phyloP scores from a whole-genome alignment of 2,113 vertebrate species.

The Chionodraco myersi region DNA sequence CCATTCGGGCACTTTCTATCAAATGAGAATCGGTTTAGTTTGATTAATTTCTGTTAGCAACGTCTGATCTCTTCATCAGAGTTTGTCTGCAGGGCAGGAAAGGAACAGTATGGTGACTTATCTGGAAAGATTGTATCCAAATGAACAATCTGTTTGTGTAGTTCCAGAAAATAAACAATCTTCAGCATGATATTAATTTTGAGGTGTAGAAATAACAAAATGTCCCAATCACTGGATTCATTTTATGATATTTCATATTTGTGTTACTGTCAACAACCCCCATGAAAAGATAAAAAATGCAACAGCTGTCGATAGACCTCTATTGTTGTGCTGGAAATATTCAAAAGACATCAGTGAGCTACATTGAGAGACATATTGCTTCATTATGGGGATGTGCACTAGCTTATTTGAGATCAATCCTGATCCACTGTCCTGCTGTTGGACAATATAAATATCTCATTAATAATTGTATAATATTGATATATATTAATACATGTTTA shows the following conservation, averaged over 20 bases:
- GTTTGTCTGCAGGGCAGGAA: slow-evolving; percentile 25
- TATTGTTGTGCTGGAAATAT: too few relatives aligned
- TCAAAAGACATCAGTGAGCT: too few relatives aligned
- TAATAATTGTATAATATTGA: too few relatives aligned
- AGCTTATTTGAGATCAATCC: background rate
- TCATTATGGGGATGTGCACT: background rate
- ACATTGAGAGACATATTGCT: background rate
- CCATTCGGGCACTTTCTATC: slow-evolving; percentile 39
- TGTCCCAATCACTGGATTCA: background rate
- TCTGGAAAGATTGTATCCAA: background rate
- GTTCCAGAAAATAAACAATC: background rate
- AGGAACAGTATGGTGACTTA: background rate
- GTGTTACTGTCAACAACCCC: background rate
- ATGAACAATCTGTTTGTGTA: background rate
- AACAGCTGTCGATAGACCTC: too few relatives aligned
- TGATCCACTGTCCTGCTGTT: background rate
- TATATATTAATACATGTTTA: background rate
- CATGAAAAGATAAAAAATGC: background rate
- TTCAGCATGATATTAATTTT: too few relatives aligned
- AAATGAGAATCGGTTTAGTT: slow-evolving; percentile 19
- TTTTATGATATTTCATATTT: background rate
- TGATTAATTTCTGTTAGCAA: slow-evolving; percentile 31
- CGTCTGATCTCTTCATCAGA: slow-evolving; percentile 6
- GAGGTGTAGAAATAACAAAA: background rate
- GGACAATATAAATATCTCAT: background rate